These are phyloP conservation scores for Siniperca undulata DNA, from an alignment of 2,797 vertebrate genomes.

Conservation along the genomic window DNA sequence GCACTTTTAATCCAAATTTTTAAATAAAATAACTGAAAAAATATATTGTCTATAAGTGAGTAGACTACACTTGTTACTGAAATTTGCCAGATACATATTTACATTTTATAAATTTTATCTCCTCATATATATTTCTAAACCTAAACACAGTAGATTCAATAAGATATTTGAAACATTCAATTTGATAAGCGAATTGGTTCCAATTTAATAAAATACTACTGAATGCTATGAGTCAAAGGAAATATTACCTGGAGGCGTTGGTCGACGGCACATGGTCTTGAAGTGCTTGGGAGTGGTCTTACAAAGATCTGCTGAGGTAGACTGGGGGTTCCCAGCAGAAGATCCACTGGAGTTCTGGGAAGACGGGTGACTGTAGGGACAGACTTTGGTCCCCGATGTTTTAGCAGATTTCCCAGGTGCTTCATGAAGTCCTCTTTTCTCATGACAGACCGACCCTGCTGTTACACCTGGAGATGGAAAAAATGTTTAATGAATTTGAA, in stretches of 20 bases:
- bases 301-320: conserved; percentile 94
- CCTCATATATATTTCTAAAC: not conserved
- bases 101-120: not conserved
- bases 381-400: conserved; percentile 87
- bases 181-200: not conserved
- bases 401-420: conserved; percentile 88
- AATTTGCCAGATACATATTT: not conserved
- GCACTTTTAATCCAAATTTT: not conserved
- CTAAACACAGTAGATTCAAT: not conserved
- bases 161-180: not conserved
- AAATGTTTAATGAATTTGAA: not conserved
- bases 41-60: no score
- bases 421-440: conserved; percentile 87
- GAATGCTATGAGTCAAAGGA: not conserved
- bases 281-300: conserved; percentile 96
- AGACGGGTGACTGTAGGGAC: conserved; percentile 91
- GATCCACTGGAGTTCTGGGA: conserved; percentile 85
- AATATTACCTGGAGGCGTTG: conserved; percentile 90
- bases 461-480: conserved; percentile 71
- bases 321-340: conserved; percentile 86
- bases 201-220: not conserved
- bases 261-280: conserved; percentile 95
- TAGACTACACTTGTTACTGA: not conserved
- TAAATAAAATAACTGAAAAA: not conserved
- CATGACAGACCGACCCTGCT: conserved; percentile 81